Evolutionary conservation across 2,888 invertebrate species (phyloP), one percentile per base, ranked within the genome.

Genomic region (Oscheius sp.): DNA sequence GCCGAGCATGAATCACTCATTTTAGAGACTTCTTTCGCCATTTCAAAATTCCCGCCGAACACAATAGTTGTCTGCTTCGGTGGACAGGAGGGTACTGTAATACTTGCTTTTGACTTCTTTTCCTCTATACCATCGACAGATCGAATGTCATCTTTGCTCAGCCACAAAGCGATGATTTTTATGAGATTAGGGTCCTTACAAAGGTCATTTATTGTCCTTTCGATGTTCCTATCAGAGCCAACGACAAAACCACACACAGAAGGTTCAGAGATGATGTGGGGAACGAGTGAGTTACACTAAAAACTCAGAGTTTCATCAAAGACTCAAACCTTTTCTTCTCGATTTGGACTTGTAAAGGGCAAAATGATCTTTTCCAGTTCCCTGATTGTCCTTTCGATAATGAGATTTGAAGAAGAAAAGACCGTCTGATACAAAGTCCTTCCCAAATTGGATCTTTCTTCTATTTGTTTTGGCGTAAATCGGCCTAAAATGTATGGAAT

Each of bases 401-500:
- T n/a, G 15, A n/a, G 29, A 2, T 20, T 27, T 8, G 17, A 5
- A 2, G 61, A 61, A 6, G 61, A 61, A 42, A 61, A 61, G 15
- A 27, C 6, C 31, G 15, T 42, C 31, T 29, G 2, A 27, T 42
- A 61, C n/a, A 61, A 45, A 17, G 23, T 10, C 17, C 25, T 17
- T 5, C 61, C 42, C 12, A 45, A 27, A 3, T 42, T 15, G 12
- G 31, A 20, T 17, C 42, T 45, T 10, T 23, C 10, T n/a, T 27
- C 45, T 8, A 29, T 45, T 25, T 45, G 29, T 12, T 45, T 45
- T 12, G 27, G 27, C 2, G 61, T 15, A 8, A 61, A n/a, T 25
- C 61, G 61, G 20, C 45, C 61, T 15, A 61, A 20, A 45, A 61
- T 61, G 6, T 61, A 29, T 15, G 61, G 61, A 25, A 61, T 45